Conservation (phyloP, 2,113 vertebrate species). For the Pyxicephalus adspersus region DNA sequence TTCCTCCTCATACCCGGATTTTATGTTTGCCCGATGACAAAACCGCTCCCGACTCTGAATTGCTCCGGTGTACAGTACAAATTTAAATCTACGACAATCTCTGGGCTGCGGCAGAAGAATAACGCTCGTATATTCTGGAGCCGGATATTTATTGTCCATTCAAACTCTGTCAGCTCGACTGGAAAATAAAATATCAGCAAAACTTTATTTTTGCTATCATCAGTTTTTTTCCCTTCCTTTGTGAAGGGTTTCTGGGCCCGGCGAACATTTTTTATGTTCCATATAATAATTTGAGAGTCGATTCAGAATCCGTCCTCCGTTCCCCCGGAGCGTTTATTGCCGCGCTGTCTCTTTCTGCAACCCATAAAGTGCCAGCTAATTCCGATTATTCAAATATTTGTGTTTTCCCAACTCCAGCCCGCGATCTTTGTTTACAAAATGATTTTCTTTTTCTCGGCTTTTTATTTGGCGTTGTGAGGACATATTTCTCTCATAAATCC, state of each 20-base stretch:
- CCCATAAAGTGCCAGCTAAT: constrained; percentile 38
- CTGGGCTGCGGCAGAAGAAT: constrained; percentile 9
- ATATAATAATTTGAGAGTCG: constrained; percentile 43
- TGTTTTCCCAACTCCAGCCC: background rate
- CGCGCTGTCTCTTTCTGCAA: background rate
- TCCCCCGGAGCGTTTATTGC: constrained; percentile 15
- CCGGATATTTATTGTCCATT: constrained; percentile 46
- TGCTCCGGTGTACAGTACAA: constrained; percentile 13
- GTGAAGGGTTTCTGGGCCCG: background rate
- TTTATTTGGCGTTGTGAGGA: background rate
- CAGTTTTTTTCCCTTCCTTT: background rate
- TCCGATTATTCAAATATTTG: constrained; percentile 52
- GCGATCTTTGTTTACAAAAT: constrained; percentile 6
- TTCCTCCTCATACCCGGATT: constrained; percentile 64
- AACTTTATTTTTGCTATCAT: constrained; percentile 38
- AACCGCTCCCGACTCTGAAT: constrained; percentile 41
- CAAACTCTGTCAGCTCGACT: constrained; percentile 24
- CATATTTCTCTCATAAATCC: background rate
- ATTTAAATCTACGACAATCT: constrained; percentile 14
- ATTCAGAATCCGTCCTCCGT: constrained; percentile 28
- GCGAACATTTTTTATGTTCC: constrained; percentile 46
- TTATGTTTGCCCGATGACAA: constrained; percentile 57
- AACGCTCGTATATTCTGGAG: constrained; percentile 21
- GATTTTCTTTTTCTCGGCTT: background rate
- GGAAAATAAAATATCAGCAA: constrained; percentile 34